phyloP scores from a whole-genome alignment of 2,113 vertebrate species.

The rabbit (Oryctolagus cuniculus) region mOryCun1.1 NC_091440.1:88654001-88654500 shows the following conservation, averaged over 20 bases:
- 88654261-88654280: conserved; percentile 91
- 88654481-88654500: neutral
- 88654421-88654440: neutral
- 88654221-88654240: conserved; percentile 85
- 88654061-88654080: neutral
- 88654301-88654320: conserved; percentile 86
- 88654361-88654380: neutral
- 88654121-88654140: neutral
- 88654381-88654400: neutral
- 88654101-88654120: conserved; percentile 85
- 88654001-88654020: neutral
- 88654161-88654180: conserved; percentile 93
- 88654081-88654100: neutral
- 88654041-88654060: neutral
- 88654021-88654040: neutral
- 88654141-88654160: conserved; percentile 59
- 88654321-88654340: neutral
- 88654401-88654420: neutral
- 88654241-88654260: conserved; percentile 84
- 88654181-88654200: conserved; percentile 88
- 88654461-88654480: neutral
- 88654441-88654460: neutral
- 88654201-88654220: conserved; percentile 86
- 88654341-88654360: no score
- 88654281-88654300: conserved; percentile 92